A percentile compares a stretch with the other conserved stretches of the same genome.
phyloP scores from a whole-genome alignment of 2,797 vertebrate genomes.

The Sylvilagus floridanus region DNA sequence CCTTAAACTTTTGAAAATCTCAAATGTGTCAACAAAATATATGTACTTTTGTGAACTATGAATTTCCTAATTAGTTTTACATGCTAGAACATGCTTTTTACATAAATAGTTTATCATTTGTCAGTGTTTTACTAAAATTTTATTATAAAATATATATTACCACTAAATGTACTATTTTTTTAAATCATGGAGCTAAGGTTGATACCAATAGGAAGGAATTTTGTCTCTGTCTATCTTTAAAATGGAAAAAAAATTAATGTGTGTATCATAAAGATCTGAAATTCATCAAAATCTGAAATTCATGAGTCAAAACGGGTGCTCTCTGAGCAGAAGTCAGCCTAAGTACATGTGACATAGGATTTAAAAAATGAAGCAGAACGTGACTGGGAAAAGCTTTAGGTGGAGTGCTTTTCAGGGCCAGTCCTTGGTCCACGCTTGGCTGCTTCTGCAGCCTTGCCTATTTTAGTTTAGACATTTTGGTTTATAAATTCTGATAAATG shows the following conservation, averaged over 20 bases:
- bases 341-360: not conserved
- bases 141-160: no score
- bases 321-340: not conserved
- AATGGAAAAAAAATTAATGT: not conserved
- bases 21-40: no score
- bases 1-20: no score
- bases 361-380: not conserved
- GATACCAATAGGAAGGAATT: conserved; percentile 27
- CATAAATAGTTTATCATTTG: not conserved
- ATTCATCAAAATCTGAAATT: conserved; percentile 15
- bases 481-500: conserved; percentile 41
- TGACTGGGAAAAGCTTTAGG: not conserved
- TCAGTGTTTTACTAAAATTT: not conserved
- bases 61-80: no score
- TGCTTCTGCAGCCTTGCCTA: not conserved
- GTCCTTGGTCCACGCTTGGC: not conserved
- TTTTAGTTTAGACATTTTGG: not conserved
- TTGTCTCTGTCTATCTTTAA: not conserved
- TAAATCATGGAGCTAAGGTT: not conserved
- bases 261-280: not conserved
- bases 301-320: not conserved
- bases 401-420: not conserved
- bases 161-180: not conserved
- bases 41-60: no score
- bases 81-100: no score